Conservation (phyloP, 2,797 vertebrate species). For the Mormyrus proboscirostris region DNA sequence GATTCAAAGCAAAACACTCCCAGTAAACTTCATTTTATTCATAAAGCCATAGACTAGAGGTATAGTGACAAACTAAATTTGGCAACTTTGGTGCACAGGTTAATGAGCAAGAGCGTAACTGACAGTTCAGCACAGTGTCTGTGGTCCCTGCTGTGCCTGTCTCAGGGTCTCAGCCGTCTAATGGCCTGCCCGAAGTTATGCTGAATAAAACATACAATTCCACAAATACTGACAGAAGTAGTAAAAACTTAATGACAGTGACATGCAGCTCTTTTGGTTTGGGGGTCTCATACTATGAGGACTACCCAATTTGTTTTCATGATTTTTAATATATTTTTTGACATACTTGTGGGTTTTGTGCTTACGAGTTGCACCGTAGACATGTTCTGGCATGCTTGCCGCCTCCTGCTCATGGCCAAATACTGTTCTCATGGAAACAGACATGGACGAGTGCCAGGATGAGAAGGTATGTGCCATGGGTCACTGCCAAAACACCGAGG, state of each 20-base stretch:
- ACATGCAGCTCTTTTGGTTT: neutral
- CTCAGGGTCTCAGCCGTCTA: neutral
- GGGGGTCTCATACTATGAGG: neutral
- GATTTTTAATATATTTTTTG: slow-evolving; percentile 19
- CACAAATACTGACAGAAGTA: neutral
- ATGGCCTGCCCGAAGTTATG: neutral
- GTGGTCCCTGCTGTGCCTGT: neutral
- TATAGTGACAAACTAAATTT: neutral
- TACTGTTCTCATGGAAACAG: slow-evolving; percentile 47
- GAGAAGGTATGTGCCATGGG: slow-evolving; percentile 70
- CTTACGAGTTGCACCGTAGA: neutral
- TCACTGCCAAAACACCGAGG: slow-evolving; percentile 82
- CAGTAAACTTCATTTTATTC: slow-evolving; percentile 15
- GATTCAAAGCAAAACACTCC: slow-evolving; percentile 10
- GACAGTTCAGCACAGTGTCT: neutral
- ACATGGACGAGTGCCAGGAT: slow-evolving; percentile 84
- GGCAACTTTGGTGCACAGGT: neutral
- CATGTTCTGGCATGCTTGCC: neutral
- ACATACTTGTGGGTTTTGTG: neutral
- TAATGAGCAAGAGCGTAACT: neutral
- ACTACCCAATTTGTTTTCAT: neutral
- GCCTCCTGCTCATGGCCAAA: neutral
- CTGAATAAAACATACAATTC: neutral
- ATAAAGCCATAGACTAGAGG: slow-evolving; percentile 9
- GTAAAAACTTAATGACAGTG: neutral